phyloP scores from a whole-genome alignment of 1,140 invertebrate species.

The Calycopis cecrops region DNA sequence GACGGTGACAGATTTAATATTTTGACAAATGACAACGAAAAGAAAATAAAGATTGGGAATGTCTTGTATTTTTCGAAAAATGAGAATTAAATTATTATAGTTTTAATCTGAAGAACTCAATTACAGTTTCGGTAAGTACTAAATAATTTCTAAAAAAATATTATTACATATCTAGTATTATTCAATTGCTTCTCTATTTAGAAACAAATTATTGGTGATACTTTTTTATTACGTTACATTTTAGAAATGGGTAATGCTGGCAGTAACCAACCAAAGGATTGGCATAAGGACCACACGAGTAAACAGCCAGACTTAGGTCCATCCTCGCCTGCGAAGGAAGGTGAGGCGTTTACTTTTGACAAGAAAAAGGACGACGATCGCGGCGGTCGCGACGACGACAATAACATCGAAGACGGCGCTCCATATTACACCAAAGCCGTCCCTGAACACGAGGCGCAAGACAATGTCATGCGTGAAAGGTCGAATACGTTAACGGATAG shows the following conservation, averaged over 20 bases:
- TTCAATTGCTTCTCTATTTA: no score
- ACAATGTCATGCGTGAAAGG: slow-evolving; percentile 76
- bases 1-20: not conserved
- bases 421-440: slow-evolving; percentile 84
- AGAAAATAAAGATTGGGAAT: not conserved
- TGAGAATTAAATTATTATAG: slow-evolving; percentile 6
- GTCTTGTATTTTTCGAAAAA: slow-evolving; percentile 1
- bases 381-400: slow-evolving; percentile 66
- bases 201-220: no score
- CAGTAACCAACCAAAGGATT: slow-evolving; percentile 80
- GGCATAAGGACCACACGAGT: slow-evolving; percentile 75
- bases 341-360: slow-evolving; percentile 90
- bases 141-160: not conserved
- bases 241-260: slow-evolving; percentile 84
- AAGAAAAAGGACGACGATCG: slow-evolving; percentile 83
- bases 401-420: slow-evolving; percentile 87
- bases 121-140: not conserved
- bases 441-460: slow-evolving; percentile 71
- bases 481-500: slow-evolving; percentile 84
- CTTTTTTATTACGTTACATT: not conserved
- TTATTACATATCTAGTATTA: no score
- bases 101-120: not conserved
- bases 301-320: slow-evolving; percentile 75
- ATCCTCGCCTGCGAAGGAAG: slow-evolving; percentile 83
- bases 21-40: not conserved